Percentiles rank a stretch among this genome's conserved stretches.
phyloP scores from a whole-genome alignment of 2,113 vertebrate species.

The Lipophrys pholis region DNA sequence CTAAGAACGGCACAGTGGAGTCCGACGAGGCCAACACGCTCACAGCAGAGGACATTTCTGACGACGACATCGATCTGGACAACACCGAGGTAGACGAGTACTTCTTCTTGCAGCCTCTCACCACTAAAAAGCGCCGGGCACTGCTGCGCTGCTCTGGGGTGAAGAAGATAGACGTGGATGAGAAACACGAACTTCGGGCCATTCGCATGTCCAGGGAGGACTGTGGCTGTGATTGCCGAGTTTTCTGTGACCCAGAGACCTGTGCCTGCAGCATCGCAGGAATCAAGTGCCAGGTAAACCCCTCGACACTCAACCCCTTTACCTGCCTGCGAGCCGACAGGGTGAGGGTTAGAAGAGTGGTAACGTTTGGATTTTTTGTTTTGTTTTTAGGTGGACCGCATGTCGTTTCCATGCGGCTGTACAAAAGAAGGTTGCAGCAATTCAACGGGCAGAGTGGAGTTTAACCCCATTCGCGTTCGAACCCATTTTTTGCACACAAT shows the following conservation, averaged over 20 bases:
- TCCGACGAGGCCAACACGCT: conserved; percentile 94
- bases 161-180: conserved; percentile 97
- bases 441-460: conserved; percentile 95
- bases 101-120: conserved; percentile 97
- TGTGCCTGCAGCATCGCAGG: conserved; percentile 97
- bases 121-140: conserved; percentile 94
- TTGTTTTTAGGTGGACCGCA: conserved; percentile 93
- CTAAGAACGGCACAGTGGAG: conserved; percentile 95
- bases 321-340: too few species aligned
- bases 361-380: conserved; percentile 46
- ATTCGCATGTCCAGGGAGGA: conserved; percentile 97
- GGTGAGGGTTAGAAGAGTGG: too few species aligned
- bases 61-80: conserved; percentile 97
- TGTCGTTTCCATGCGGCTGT: conserved; percentile 98
- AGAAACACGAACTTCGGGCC: conserved; percentile 95
- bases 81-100: conserved; percentile 99
- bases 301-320: neutral
- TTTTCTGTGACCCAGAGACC: conserved; percentile 97
- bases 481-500: conserved; percentile 99
- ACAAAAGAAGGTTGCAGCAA: conserved; percentile 99
- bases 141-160: conserved; percentile 94
- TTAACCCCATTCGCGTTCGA: conserved; percentile 98
- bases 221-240: conserved; percentile 96
- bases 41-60: conserved; percentile 96
- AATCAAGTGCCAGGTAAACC: conserved; percentile 97